Percentiles rank a stretch among this genome's conserved stretches.
Evolutionary conservation across 2,113 vertebrate genomes (phyloP).

Genomic region (Rhineura floridana): DNA sequence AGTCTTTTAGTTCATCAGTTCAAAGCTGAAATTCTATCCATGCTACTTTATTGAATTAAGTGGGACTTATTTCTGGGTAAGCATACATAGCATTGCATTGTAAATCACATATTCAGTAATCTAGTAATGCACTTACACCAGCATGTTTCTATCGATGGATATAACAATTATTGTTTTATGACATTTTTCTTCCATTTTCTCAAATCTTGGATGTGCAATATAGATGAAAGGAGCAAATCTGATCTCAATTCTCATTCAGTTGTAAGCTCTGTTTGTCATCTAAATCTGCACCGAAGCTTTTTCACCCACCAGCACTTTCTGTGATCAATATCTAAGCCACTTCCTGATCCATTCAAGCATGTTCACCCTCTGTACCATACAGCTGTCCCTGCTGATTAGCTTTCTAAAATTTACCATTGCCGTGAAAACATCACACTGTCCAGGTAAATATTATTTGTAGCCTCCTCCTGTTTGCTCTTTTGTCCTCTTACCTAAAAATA

Average conservation of each 20-base stretch:
- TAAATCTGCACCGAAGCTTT: slow-evolving; percentile 38
- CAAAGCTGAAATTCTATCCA: not conserved
- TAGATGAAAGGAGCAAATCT: slow-evolving; percentile 30
- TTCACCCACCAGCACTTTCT: slow-evolving; percentile 7
- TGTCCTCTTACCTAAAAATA: slow-evolving; percentile 34
- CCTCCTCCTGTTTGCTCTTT: slow-evolving; percentile 36
- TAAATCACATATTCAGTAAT: slow-evolving; percentile 35
- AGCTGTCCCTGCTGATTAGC: slow-evolving; percentile 31
- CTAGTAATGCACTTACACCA: slow-evolving; percentile 17
- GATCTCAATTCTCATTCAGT: slow-evolving; percentile 9
- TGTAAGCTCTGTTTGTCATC: slow-evolving; percentile 13
- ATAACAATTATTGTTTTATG: slow-evolving; percentile 53
- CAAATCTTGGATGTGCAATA: slow-evolving; percentile 27
- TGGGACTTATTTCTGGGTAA: not conserved
- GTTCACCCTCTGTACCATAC: slow-evolving; percentile 20
- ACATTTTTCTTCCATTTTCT: slow-evolving; percentile 41
- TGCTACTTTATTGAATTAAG: not conserved
- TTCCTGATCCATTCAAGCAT: slow-evolving; percentile 33
- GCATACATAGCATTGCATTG: not conserved
- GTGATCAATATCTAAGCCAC: slow-evolving; percentile 13
- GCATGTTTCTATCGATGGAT: slow-evolving; percentile 38
- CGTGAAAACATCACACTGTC: slow-evolving; percentile 5
- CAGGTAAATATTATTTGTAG: not conserved
- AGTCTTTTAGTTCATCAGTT: not conserved
- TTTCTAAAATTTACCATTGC: slow-evolving; percentile 23